Conservation (phyloP, 1,140 invertebrate genomes). For the Bombus ignitus region DNA sequence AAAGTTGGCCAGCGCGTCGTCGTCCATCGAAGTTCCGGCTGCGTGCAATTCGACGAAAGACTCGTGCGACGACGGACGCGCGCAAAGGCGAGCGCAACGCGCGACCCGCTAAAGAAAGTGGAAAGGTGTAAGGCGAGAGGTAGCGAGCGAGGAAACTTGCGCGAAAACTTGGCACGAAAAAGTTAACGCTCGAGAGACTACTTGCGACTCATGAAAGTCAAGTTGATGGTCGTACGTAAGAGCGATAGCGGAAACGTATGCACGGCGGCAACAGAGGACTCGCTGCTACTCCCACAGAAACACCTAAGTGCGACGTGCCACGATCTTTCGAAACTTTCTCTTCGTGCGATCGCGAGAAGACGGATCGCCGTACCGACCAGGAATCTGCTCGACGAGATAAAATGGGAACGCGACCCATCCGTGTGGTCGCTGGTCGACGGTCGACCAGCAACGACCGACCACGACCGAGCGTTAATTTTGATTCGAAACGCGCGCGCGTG, state of each 20-base stretch:
- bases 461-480: too few relatives aligned
- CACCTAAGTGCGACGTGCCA: neutral
- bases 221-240: conserved; percentile 51
- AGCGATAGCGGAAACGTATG: neutral
- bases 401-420: too few relatives aligned
- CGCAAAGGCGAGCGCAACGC: neutral
- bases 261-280: neutral
- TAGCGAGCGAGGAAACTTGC: conserved; percentile 39
- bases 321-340: too few relatives aligned
- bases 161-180: conserved; percentile 55
- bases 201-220: conserved; percentile 61
- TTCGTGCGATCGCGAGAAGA: too few relatives aligned
- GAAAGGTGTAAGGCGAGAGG: conserved; percentile 4
- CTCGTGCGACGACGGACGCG: neutral
- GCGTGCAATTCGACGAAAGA: neutral
- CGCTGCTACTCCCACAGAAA: neutral
- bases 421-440: too few relatives aligned
- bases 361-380: too few relatives aligned
- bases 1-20: neutral
- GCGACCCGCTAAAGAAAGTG: neutral
- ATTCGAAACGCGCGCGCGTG: too few relatives aligned
- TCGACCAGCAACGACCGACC: too few relatives aligned
- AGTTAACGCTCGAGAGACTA: conserved; percentile 54
- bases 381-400: too few relatives aligned
- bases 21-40: neutral